A percentile compares a stretch with the other conserved stretches of the same genome.
Conservation (phyloP, 2,888 invertebrate genomes). For the Microctonus hyperodae region DNA sequence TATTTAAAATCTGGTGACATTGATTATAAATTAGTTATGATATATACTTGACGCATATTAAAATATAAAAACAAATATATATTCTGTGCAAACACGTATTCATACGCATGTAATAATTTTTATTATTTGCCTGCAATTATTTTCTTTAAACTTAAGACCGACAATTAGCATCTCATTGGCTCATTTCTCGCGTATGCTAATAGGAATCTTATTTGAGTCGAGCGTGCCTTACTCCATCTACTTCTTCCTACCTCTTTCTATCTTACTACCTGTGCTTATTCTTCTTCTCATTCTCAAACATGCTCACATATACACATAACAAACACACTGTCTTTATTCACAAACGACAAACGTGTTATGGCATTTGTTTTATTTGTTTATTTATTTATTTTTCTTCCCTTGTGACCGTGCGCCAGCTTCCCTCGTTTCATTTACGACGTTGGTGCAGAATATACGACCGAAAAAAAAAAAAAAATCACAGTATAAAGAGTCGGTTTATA, state of each 20-base stretch:
- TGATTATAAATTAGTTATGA: no score
- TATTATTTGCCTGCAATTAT: conserved; percentile 45
- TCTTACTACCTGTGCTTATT: conserved; percentile 20
- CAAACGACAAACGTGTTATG: conserved; percentile 12
- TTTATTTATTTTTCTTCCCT: conserved; percentile 27
- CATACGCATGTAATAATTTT: neutral
- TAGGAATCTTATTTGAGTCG: conserved; percentile 53
- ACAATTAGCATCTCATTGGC: conserved; percentile 62
- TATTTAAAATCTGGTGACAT: conserved; percentile 9
- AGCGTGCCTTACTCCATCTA: conserved; percentile 39
- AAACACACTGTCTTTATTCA: conserved; percentile 1
- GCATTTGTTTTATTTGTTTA: conserved; percentile 18
- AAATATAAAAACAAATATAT: no score
- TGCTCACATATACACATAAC: neutral
- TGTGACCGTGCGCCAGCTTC: conserved; percentile 17
- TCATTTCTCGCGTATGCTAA: conserved; percentile 58
- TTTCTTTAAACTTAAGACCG: conserved; percentile 51
- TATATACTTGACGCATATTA: no score
- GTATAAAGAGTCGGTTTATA: conserved; percentile 38
- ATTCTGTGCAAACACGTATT: no score
- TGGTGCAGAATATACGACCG: conserved; percentile 31
- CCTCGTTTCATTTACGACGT: conserved; percentile 45
- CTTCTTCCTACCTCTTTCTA: conserved; percentile 28
- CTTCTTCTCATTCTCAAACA: conserved; percentile 13
- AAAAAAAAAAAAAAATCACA: conserved; percentile 20